Base-by-base conservation (phyloP, 2,888 invertebrate genomes). In the Hirtodrosophila duncani region DNA sequence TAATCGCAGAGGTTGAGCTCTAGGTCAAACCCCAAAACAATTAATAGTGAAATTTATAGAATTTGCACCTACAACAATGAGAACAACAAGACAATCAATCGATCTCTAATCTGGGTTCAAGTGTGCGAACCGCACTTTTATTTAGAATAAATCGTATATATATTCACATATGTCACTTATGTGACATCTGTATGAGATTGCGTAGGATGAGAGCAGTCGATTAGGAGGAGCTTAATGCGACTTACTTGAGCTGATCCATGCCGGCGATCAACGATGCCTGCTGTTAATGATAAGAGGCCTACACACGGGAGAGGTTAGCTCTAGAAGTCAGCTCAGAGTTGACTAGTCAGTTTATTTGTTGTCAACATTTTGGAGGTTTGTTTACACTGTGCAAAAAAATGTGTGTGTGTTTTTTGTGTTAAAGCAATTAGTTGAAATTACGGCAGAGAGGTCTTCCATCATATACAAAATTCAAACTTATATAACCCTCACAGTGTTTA, bases 291-390 rank as follows among this genome's bases (percentile, higher is more conserved):
- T n/a, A n/a, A n/a, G n/a, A n/a, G n/a, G n/a, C n/a, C n/a, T n/a
- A n/a, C n/a, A n/a, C n/a, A n/a, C n/a, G 42, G 11, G 13, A 53
- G 39, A 52, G 53, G 5, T 1, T 3, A 7, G 6, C 14, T 8
- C 17, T 23, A 44, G 43, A 21, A 39, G 21, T 44, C 34, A 56
- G 58, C 49, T 61, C 43, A 50, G 33, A 37, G 34, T 20, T 8
- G 11, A n/a, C 3, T 14, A 29, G 7, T 7, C 14, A 34, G 53
- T 45, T 41, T 30, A 18, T 18, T 31, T 36, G 44, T 41, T n/a
- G n/a, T n/a, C n/a, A n/a, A n/a, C 39, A 33, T 46, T 70, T 49
- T 46, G 64, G 63, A 79, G 56, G 79, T 79, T 75, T 70, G 63
- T 79, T 70, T 70, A 70, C 70, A 66, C 31, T 31, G 21, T 23